Percentiles rank a stretch among this genome's conserved stretches.
Evolutionary conservation across 1,140 invertebrate genomes (phyloP).

Genomic region (Micrasema minimum): DNA sequence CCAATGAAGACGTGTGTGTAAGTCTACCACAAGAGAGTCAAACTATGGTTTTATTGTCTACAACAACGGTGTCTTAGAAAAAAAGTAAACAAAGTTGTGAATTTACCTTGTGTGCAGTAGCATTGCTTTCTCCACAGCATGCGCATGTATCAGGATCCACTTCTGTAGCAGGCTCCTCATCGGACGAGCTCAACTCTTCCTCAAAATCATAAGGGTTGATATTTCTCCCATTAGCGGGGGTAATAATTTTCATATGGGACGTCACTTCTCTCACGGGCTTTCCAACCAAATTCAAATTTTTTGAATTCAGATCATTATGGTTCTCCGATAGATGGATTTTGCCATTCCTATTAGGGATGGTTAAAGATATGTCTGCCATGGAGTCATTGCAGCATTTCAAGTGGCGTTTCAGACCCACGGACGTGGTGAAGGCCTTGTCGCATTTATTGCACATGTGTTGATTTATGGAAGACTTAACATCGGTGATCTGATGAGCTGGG

Average conservation of each 20-base stretch:
- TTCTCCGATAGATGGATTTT: slow-evolving; percentile 35
- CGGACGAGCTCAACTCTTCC: slow-evolving; percentile 16
- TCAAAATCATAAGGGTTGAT: slow-evolving; percentile 44
- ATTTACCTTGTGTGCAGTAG: slow-evolving; percentile 66
- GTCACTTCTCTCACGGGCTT: background rate
- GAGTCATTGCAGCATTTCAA: slow-evolving; percentile 42
- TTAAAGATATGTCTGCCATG: slow-evolving; percentile 24
- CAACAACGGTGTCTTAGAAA: too few species aligned
- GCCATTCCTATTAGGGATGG: slow-evolving; percentile 8
- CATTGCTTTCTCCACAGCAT: slow-evolving; percentile 67
- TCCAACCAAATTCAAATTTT: slow-evolving; percentile 34
- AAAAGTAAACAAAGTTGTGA: too few species aligned
- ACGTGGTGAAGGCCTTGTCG: slow-evolving; percentile 43
- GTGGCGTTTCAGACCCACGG: slow-evolving; percentile 40
- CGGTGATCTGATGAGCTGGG: slow-evolving; percentile 19
- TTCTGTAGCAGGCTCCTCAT: background rate
- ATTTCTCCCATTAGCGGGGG: background rate
- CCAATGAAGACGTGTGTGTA: too few species aligned
- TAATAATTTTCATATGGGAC: background rate
- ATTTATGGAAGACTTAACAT: slow-evolving; percentile 23
- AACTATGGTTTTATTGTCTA: too few species aligned
- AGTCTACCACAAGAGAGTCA: too few species aligned
- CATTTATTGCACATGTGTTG: slow-evolving; percentile 50
- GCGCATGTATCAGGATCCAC: slow-evolving; percentile 58
- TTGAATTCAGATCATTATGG: slow-evolving; percentile 39